A percentile compares a stretch with the other conserved stretches of the same genome.
These are phyloP conservation scores for Chrysodeixis includens DNA, from an alignment of 2,888 invertebrate species.

Conservation along the genomic window DNA sequence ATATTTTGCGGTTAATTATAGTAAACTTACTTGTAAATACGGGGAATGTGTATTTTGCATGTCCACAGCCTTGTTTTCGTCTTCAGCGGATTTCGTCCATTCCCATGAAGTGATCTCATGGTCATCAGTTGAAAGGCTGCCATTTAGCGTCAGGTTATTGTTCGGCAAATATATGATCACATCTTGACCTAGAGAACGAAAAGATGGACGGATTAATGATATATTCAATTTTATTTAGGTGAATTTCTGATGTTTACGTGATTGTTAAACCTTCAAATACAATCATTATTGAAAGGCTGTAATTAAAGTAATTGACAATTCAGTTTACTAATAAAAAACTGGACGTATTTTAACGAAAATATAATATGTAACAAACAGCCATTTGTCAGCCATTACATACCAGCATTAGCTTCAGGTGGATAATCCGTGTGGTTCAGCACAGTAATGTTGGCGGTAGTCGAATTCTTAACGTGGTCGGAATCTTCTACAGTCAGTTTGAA, in stretches of 20 bases:
- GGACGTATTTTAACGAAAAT: too few relatives aligned
- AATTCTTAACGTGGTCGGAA: conserved; percentile 95
- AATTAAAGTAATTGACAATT: too few relatives aligned
- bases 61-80: conserved; percentile 97
- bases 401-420: conserved; percentile 98
- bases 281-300: too few relatives aligned
- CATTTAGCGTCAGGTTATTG: conserved; percentile 95
- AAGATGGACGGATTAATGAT: neutral
- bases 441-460: conserved; percentile 95
- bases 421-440: conserved; percentile 97
- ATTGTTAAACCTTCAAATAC: too few relatives aligned
- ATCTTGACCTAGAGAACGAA: conserved; percentile 91
- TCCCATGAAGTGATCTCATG: conserved; percentile 98
- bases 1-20: neutral
- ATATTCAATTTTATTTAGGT: neutral
- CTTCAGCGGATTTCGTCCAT: conserved; percentile 97
- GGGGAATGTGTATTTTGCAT: conserved; percentile 98
- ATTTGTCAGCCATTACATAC: too few relatives aligned
- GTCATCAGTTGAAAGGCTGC: conserved; percentile 97
- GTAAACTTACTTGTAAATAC: conserved; percentile 90
- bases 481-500: conserved; percentile 97
- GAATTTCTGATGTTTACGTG: too few relatives aligned
- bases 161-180: conserved; percentile 97
- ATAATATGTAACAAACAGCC: neutral
- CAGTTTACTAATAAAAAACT: too few relatives aligned